Evolutionary conservation across 2,113 vertebrate species (phyloP), one percentile per base, ranked within the genome.

Genomic region (Hemichromis elongatus): DNA sequence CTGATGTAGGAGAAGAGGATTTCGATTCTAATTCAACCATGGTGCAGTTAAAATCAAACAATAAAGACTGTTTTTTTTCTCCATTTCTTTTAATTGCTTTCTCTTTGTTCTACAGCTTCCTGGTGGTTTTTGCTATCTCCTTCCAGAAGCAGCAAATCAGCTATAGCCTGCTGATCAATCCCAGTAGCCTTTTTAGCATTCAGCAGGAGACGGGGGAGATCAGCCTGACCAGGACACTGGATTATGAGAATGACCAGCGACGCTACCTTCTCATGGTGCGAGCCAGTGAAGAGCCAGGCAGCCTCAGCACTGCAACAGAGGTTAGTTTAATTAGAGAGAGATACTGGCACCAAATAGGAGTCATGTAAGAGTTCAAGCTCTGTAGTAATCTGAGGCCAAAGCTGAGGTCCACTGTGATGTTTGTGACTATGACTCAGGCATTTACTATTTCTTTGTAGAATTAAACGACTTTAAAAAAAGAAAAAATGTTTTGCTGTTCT

Each of bases 161-260:
- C 90, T 98, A 97, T 93, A 97, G 96, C 93, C 94, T 98, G 54
- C 87, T 97, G 45, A 97, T 95, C 93, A 98, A 98, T 91, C 97
- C 97, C 80, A 96, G 96, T 78, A 97, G 95, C 87, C 95, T 98
- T 2, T 98, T 98, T 93, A 95, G 88, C 88, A 96, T 98, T 85
- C 92, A 92, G 66, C 79, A 45, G 79, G 92, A 95, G 66, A 96
- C 96, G 0, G 98, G 98, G 19, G 96, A 96, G 86, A 95, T 97
- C 92, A 96, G 96, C 21, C 81, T 98, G 77, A 97, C 96, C 56
- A 95, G 83, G 37, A 89, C 88, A 4, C 87, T 98, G 78, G 97
- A 98, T 95, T 98, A 96, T 75, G 97, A 98, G 89, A 95, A 88
- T 3, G 97, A 97, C 88, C 95, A 97, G 78, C 95, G 96, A 18